phyloP scores from a whole-genome alignment of 2,797 vertebrate genomes.

The Pseudotriccus pelzelni region DNA sequence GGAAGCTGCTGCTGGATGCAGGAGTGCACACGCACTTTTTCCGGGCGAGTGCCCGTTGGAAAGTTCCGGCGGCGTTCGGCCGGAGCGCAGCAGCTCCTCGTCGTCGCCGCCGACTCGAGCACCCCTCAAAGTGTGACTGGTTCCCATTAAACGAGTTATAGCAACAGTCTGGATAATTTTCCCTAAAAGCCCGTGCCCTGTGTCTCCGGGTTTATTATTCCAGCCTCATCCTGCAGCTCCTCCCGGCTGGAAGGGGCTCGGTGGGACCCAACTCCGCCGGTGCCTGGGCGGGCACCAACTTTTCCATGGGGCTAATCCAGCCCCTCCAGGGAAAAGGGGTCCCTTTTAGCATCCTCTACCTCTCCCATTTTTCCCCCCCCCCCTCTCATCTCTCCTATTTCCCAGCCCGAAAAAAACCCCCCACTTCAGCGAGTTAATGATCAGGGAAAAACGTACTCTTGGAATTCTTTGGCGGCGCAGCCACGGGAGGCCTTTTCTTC shows the following conservation, averaged over 20 bases:
- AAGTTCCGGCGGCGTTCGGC: background rate
- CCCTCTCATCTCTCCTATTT: background rate
- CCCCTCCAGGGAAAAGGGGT: no score
- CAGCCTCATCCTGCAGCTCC: background rate
- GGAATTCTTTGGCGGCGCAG: background rate
- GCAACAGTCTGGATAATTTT: background rate
- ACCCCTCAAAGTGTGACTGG: background rate
- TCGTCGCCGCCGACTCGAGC: background rate
- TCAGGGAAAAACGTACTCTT: background rate
- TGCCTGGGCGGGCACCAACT: background rate
- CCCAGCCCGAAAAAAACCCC: accelerated
- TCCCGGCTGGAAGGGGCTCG: background rate
- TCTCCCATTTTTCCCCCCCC: background rate
- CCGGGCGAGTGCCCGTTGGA: background rate
- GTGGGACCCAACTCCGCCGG: background rate
- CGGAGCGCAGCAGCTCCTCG: background rate
- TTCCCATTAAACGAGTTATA: background rate
- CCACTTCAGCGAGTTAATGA: background rate
- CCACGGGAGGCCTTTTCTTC: background rate
- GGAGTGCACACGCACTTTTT: background rate
- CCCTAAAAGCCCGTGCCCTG: background rate
- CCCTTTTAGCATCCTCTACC: accelerated
- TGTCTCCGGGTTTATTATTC: background rate
- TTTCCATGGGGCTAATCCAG: background rate
- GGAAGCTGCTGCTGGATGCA: background rate